phyloP scores from a whole-genome alignment of 2,888 invertebrate genomes.

The Lamellibrachia satsuma region DNA sequence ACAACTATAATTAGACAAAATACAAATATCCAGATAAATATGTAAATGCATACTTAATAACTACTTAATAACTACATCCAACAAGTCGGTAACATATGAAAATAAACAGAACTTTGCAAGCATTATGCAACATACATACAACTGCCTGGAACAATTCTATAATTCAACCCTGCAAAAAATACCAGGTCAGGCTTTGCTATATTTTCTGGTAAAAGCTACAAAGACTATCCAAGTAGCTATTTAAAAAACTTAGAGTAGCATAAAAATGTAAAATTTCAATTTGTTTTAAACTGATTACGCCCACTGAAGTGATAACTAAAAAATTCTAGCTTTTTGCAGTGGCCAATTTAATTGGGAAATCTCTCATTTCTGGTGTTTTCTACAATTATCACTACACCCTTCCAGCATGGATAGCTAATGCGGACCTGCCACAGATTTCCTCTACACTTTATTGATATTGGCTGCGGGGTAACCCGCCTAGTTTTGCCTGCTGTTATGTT shows the following conservation, averaged over 20 bases:
- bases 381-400: neutral
- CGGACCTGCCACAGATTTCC: no score
- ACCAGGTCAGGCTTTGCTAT: neutral
- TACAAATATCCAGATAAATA: conserved; percentile 17
- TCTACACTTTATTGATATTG: no score
- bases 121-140: neutral
- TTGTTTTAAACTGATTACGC: neutral
- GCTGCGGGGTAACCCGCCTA: no score
- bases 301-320: neutral
- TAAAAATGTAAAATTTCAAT: neutral
- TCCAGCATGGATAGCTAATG: no score
- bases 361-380: neutral
- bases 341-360: neutral
- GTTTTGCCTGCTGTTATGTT: no score
- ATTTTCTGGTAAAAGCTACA: neutral
- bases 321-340: neutral
- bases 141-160: neutral
- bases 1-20: neutral
- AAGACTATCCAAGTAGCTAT: neutral
- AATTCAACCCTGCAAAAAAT: neutral
- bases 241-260: no score
- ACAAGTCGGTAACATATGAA: neutral
- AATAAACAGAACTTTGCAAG: neutral
- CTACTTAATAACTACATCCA: neutral
- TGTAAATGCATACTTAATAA: neutral